phyloP scores from a whole-genome alignment of 2,797 vertebrate genomes.

The Pelobates cultripes region DNA sequence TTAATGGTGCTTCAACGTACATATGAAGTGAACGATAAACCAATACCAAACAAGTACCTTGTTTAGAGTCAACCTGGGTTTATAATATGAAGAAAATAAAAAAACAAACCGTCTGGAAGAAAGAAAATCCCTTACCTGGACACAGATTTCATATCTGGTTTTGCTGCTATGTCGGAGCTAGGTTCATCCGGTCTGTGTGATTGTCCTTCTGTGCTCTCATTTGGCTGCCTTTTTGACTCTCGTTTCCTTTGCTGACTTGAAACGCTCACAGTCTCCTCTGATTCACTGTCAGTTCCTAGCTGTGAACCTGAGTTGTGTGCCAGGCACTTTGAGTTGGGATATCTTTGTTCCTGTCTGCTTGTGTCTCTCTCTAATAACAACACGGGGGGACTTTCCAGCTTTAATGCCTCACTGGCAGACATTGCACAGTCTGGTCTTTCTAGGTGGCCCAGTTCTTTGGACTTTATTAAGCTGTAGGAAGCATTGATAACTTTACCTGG shows the following conservation, averaged over 20 bases:
- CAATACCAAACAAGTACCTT: too few species aligned
- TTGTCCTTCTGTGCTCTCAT: constrained; percentile 59
- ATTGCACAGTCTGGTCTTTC: constrained; percentile 67
- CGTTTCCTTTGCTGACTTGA: constrained; percentile 67
- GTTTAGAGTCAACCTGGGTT: too few species aligned
- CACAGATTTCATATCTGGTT: constrained; percentile 69
- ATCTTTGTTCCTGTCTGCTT: constrained; percentile 61
- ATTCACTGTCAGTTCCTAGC: constrained; percentile 64
- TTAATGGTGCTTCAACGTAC: too few species aligned
- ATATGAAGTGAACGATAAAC: too few species aligned
- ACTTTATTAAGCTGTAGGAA: constrained; percentile 74
- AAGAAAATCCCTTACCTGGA: constrained; percentile 67
- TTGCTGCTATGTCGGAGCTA: constrained; percentile 57
- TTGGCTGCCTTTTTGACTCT: constrained; percentile 66
- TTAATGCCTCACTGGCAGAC: constrained; percentile 63
- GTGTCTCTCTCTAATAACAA: constrained; percentile 63
- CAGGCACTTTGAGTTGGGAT: constrained; percentile 81
- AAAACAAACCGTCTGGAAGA: too few species aligned
- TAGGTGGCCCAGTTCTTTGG: constrained; percentile 66
- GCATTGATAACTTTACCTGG: constrained; percentile 77
- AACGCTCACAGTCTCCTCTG: constrained; percentile 58
- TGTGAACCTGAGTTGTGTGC: constrained; percentile 68
- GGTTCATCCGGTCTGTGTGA: constrained; percentile 58
- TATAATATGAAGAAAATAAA: too few species aligned
- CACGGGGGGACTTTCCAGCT: constrained; percentile 61